Base-by-base conservation (phyloP, 64 coral and sea anemone genomes). In the Astreopora myriophthalma region DNA sequence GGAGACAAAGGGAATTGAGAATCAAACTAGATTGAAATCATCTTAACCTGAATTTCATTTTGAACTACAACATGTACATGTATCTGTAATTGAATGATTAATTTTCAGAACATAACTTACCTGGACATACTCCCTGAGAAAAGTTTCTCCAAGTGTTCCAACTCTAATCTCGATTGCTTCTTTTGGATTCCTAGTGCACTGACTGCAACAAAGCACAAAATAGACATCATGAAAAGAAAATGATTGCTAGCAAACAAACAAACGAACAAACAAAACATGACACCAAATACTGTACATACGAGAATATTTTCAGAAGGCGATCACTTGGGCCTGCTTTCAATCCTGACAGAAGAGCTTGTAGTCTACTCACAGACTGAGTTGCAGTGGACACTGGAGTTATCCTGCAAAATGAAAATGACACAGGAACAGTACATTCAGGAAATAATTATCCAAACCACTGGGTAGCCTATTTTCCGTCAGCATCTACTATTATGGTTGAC, bases 321-420 rank as follows among this genome's bases (percentile, higher is more conserved):
- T 98, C 96, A 88, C 96, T 98, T 86, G 96, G 96, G 0, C 73
- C 75, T 64, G 96, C 73, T 52, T 93, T 98, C 39, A 81, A 85
- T 70, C 96, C 93, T 52, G 93, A 89, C 60, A 95, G 66, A 24
- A 98, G 78, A 33, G 94, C 87, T 63, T 98, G 96, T 23, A 98
- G 65, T 49, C 96, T 91, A 52, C 94, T 93, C 13, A 98, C 96
- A 44, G 96, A 98, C 10, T 98, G 96, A 8, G 96, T 98, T 27
- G 96, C 96, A 27, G 96, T 98, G 19, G 96, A 98, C 1, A 98
- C 96, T 42, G 96, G 96, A 42, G 96, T 98, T 19, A 95, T 87
- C 35, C 96, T 98, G 30, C 27, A 75, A 85, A 38, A 26, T 1
- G 23, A 62, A 28, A 75, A 57, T n/a, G 9, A 74, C 17, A 61